Percentiles rank a stretch among this genome's conserved stretches.
Conservation (phyloP, 2,888 invertebrate species). For the Eristalis arbustorum region DNA sequence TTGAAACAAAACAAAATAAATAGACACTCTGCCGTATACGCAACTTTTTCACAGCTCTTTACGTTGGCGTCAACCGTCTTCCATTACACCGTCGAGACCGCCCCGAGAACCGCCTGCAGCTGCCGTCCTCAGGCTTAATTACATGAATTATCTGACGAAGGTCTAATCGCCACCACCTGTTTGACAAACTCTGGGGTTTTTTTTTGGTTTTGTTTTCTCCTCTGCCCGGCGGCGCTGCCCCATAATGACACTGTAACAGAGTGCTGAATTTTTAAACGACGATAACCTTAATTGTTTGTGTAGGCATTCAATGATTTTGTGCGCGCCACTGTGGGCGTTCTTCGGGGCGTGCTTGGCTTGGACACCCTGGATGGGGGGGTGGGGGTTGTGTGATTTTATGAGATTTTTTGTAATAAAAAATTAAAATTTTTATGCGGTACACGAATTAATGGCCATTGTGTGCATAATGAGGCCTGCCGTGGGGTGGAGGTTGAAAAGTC, state of each 20-base stretch:
- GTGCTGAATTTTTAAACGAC: constrained; percentile 20
- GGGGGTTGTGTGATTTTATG: neutral
- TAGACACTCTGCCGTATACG: no score
- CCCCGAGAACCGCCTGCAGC: neutral
- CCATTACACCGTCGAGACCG: neutral
- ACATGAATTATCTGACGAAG: neutral
- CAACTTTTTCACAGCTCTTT: neutral
- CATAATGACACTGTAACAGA: constrained; percentile 15
- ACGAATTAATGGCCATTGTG: constrained; percentile 13
- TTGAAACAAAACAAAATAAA: no score
- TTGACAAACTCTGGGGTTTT: neutral
- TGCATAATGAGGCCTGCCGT: neutral
- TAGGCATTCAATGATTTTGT: neutral
- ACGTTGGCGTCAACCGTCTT: neutral
- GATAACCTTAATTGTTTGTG: constrained; percentile 25
- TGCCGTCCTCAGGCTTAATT: neutral
- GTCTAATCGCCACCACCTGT: constrained; percentile 16
- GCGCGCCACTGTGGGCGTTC: neutral
- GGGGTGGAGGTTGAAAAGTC: neutral
- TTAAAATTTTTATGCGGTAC: constrained; percentile 22
- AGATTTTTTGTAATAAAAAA: constrained; percentile 6
- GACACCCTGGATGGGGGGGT: neutral
- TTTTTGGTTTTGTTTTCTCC: neutral
- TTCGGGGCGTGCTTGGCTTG: neutral
- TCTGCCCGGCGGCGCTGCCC: neutral